Base-by-base conservation (phyloP, 1,140 invertebrate species). In the Meloidogyne floridensis region DNA sequence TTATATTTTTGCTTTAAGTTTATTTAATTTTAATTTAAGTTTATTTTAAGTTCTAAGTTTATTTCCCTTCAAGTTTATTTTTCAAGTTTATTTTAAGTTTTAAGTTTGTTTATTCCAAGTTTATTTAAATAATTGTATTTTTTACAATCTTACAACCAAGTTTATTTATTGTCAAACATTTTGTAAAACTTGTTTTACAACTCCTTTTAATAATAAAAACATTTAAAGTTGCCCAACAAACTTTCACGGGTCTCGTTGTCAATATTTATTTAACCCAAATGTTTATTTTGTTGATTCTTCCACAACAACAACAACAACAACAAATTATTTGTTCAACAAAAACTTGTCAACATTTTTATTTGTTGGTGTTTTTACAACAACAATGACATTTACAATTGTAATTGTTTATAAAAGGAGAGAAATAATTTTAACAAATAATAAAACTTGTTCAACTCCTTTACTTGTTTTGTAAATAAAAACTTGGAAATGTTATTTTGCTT, bases 201-300 rank as follows among this genome's bases (percentile, higher is more conserved):
- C 32, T 32, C 32, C n/a, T 32, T 32, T 32, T 32, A 32, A 32
- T 32, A 32, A 32, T 32, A 32, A 32, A 32, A 32, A 32, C 32
- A 32, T 32, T 32, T 32, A 32, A 32, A 74, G 72, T 15, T 74
- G 72, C 8, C n/a, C 72, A n/a, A 15, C 72, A 4, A 74, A 74
- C n/a, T 74, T 74, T 7, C 72, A 74, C 7, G 72, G 72, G 6
- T 74, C 11, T 74, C 72, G 18, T 6, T 74, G 72, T 18, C 3
- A 74, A 74, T 74, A 74, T 54, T 74, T 74, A 54, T 74, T 74
- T 54, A 74, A 54, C 20, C 43, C 43, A 54, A 18, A 74, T 74
- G 53, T 74, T 54, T 74, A 74, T 54, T 74, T 51, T 74, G 72
- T n/a, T 65, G 15, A 15, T 65, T n/a, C 3, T 65, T 65, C n/a